Evolutionary conservation across 2,113 vertebrate genomes (phyloP), one percentile per base, ranked within the genome.

Genomic region (Ariopsis seemanni): DNA sequence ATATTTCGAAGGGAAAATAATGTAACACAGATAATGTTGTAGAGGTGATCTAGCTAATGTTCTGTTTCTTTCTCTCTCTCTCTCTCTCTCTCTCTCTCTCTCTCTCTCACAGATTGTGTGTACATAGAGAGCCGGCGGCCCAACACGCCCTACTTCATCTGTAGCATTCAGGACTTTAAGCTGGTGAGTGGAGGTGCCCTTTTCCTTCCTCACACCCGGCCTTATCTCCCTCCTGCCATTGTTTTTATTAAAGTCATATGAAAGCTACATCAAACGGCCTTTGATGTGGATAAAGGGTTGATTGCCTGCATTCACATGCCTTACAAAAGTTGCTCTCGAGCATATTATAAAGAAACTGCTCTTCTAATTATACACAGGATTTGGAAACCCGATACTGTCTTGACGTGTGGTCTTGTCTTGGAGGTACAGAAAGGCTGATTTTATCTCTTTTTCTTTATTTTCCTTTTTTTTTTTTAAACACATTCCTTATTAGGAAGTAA

Each of bases 151-250:
- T 99, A 99, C 94, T 99, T 99, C 97, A 99, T 99, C 95, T 99
- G 98, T 97, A 99, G 98, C 96, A 99, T 99, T 95, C 98, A 99
- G 96, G 98, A 99, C 95, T 99, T 99, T 96, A 99, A 99, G 94
- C 95, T 99, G 98, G 98, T 99, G 96, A 99, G 98, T 96, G 93
- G 86, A 89, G 30, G 67, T 50, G 63, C 48, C 50, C 82, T 90
- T 85, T 82, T 83, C 63, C 15, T 84, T 89, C 74, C 87, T 83
- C 18, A 11, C 17, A n/a, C 48, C n/a, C 27, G 53, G 62, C 50
- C 85, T 90, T 85, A 88, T 87, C 85, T 89, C 77, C 87, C 83
- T 86, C 74, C 34, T 63, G 69, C 84, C n/a, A 78, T 91, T 91
- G 87, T 91, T 88, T 89, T 89, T 89, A 84, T 71, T 60, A 82